These are phyloP conservation scores for Sciurus carolinensis DNA, from an alignment of 2,797 vertebrate genomes.

Conservation along the genomic window DNA sequence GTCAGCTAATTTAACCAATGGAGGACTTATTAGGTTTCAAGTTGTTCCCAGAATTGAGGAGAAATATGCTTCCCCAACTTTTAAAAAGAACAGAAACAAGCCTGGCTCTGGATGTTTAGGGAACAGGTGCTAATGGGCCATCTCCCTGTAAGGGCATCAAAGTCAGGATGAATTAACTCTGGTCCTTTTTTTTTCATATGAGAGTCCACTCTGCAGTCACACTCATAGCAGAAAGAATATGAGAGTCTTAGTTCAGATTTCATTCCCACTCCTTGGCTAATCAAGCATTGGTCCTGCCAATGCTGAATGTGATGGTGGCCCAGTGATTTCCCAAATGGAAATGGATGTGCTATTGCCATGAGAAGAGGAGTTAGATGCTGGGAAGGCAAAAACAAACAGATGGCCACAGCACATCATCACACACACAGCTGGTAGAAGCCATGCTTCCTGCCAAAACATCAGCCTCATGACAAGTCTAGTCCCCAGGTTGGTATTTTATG, in stretches of 20 bases:
- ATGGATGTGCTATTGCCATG: background rate
- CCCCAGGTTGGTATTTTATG: conserved; percentile 2
- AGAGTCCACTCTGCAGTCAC: background rate
- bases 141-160: background rate
- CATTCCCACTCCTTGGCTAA: background rate
- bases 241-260: background rate
- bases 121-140: background rate
- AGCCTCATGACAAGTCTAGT: conserved; percentile 11
- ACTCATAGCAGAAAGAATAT: background rate
- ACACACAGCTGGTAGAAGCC: background rate
- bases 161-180: background rate
- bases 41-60: conserved; percentile 29
- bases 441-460: conserved; percentile 1
- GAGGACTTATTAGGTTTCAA: background rate
- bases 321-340: conserved; percentile 13
- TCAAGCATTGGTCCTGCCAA: background rate
- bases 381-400: conserved; percentile 41
- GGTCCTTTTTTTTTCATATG: background rate
- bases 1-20: background rate
- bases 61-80: background rate
- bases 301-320: no score
- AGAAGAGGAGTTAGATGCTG: background rate
- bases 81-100: background rate
- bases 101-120: background rate
- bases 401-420: background rate